Conservation (phyloP, 2,113 vertebrate genomes). For the Heteronetta atricapilla region DNA sequence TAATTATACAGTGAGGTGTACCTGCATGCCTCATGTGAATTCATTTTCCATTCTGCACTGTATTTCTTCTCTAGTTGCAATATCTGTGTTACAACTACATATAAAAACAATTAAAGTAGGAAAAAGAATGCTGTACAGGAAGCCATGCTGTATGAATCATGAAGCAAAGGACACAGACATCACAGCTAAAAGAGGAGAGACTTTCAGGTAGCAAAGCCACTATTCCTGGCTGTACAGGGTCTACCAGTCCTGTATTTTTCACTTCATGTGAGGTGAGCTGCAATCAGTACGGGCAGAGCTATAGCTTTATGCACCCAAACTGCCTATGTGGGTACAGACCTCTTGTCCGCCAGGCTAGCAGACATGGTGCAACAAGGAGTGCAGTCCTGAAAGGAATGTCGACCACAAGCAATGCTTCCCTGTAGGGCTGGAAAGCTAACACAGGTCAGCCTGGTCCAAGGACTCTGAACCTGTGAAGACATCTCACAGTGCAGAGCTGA, state of each 20-base stretch:
- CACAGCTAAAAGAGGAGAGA: not conserved
- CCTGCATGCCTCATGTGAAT: not conserved
- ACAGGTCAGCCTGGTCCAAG: not conserved
- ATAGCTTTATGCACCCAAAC: not conserved
- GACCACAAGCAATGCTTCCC: not conserved
- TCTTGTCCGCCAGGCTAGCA: not conserved
- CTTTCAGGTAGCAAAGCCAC: not conserved
- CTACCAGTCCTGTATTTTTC: not conserved
- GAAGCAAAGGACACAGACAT: not conserved
- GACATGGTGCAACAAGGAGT: no score
- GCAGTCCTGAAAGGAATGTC: not conserved
- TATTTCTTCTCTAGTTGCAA: not conserved
- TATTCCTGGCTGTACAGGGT: not conserved
- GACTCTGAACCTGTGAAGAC: not conserved
- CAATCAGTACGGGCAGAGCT: not conserved
- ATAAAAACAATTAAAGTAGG: not conserved
- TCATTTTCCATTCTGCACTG: not conserved
- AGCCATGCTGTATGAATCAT: not conserved
- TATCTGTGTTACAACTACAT: not conserved
- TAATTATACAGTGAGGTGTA: slow-evolving; percentile 20
- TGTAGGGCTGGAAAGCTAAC: not conserved
- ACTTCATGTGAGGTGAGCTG: not conserved
- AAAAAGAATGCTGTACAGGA: not conserved
- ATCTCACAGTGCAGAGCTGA: not conserved
- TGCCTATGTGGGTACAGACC: not conserved